These are phyloP conservation scores for Digitonthophagus gazella DNA, from an alignment of 2,888 invertebrate genomes.

Conservation along the genomic window DNA sequence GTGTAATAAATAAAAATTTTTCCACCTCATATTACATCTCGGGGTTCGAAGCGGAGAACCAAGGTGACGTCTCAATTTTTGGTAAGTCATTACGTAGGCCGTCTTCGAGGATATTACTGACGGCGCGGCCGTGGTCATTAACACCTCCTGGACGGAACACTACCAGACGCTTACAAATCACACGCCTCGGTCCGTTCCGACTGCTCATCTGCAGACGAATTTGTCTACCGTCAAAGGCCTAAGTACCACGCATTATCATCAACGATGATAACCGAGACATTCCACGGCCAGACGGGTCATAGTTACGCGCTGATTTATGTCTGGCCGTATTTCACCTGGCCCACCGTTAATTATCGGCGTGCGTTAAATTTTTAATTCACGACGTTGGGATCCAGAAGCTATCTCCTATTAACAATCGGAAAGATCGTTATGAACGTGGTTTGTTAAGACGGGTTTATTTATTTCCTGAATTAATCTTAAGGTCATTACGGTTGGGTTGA, in stretches of 20 bases:
- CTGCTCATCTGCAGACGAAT: constrained; percentile 42
- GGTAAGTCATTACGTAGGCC: neutral
- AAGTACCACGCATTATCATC: constrained; percentile 38
- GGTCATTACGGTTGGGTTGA: too few relatives aligned
- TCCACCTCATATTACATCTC: neutral
- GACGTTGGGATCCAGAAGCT: too few relatives aligned
- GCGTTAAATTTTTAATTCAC: constrained; percentile 28
- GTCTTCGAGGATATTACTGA: constrained; percentile 26
- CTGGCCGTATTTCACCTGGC: constrained; percentile 30
- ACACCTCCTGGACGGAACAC: constrained; percentile 41
- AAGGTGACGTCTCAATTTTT: neutral
- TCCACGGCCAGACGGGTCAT: constrained; percentile 39
- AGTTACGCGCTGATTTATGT: constrained; percentile 34
- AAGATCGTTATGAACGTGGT: too few relatives aligned
- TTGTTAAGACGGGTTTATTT: too few relatives aligned
- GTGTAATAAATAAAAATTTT: neutral
- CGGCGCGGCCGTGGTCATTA: constrained; percentile 39
- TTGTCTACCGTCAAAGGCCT: constrained; percentile 42
- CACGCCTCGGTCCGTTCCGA: constrained; percentile 31
- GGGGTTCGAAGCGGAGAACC: neutral
- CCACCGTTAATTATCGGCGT: constrained; percentile 33
- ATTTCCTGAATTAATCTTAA: too few relatives aligned
- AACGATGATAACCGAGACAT: constrained; percentile 33
- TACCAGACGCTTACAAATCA: constrained; percentile 40
- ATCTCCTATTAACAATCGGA: too few relatives aligned